Conservation (phyloP, 2,797 vertebrate species). For the Paedocypris micromegethes region DNA sequence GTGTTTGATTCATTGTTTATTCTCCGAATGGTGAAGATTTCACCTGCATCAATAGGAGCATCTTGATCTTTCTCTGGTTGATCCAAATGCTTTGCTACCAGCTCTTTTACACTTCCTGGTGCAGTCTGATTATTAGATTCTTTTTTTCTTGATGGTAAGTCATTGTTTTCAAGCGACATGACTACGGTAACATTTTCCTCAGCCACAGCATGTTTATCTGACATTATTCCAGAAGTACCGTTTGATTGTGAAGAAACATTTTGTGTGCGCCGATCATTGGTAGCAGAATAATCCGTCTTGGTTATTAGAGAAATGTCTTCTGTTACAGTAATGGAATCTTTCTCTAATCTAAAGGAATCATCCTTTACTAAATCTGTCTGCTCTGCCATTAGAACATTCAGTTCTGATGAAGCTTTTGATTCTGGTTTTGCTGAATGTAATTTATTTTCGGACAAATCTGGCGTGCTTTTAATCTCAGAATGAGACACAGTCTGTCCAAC, state of each 20-base stretch:
- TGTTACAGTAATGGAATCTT: slow-evolving; percentile 51
- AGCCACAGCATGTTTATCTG: neutral
- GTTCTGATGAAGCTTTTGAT: neutral
- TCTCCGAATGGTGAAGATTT: neutral
- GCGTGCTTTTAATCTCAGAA: neutral
- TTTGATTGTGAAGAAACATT: slow-evolving; percentile 1
- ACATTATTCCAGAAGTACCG: neutral
- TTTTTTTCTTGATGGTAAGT: slow-evolving; percentile 1
- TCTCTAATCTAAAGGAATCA: slow-evolving; percentile 46
- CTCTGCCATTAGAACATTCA: neutral
- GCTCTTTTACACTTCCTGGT: neutral
- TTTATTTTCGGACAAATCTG: neutral
- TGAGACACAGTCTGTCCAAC: neutral
- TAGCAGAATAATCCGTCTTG: slow-evolving; percentile 44
- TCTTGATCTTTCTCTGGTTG: slow-evolving; percentile 51
- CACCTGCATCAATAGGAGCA: slow-evolving; percentile 42
- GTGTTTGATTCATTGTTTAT: slow-evolving; percentile 23
- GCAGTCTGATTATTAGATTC: neutral
- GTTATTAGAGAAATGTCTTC: slow-evolving; percentile 33
- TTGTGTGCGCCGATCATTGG: slow-evolving; percentile 35
- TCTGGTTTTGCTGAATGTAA: neutral
- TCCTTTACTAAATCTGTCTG: slow-evolving; percentile 5
- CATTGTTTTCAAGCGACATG: neutral
- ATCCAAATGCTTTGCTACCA: slow-evolving; percentile 14
- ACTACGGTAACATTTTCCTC: neutral